These are phyloP conservation scores for Smittia aterrima DNA, from an alignment of 2,888 invertebrate genomes.

Conservation along the genomic window DNA sequence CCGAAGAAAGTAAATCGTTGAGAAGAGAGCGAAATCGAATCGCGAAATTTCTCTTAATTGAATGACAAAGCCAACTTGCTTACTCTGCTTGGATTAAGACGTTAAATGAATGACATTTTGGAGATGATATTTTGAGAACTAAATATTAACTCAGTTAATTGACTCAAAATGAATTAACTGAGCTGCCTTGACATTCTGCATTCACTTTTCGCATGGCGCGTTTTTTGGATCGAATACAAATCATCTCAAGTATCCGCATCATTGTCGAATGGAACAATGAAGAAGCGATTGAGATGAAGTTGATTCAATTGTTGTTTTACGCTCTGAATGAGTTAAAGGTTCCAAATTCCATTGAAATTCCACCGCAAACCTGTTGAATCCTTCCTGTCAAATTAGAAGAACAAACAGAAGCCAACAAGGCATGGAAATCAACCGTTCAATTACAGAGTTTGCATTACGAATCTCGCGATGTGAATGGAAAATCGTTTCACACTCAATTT, in stretches of 20 bases:
- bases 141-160: too few relatives aligned
- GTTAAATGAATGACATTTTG: too few relatives aligned
- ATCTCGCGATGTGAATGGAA: too few relatives aligned
- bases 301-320: not conserved
- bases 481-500: too few relatives aligned
- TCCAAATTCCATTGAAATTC: not conserved
- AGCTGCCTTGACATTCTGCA: constrained; percentile 14
- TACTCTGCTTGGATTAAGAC: too few relatives aligned
- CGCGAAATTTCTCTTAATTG: not conserved
- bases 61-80: not conserved
- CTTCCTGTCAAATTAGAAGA: too few relatives aligned
- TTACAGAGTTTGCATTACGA: too few relatives aligned
- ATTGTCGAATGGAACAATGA: not conserved
- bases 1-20: not conserved
- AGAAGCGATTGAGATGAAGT: too few relatives aligned
- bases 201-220: not conserved
- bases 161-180: not conserved
- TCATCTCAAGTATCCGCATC: not conserved
- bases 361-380: too few relatives aligned
- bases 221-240: not conserved
- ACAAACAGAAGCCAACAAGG: too few relatives aligned
- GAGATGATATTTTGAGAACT: too few relatives aligned
- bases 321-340: not conserved
- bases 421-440: too few relatives aligned
- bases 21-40: not conserved